Evolutionary conservation across 2,888 invertebrate species (phyloP), one percentile per base, ranked within the genome.

Genomic region (Colostygia pectinataria): DNA sequence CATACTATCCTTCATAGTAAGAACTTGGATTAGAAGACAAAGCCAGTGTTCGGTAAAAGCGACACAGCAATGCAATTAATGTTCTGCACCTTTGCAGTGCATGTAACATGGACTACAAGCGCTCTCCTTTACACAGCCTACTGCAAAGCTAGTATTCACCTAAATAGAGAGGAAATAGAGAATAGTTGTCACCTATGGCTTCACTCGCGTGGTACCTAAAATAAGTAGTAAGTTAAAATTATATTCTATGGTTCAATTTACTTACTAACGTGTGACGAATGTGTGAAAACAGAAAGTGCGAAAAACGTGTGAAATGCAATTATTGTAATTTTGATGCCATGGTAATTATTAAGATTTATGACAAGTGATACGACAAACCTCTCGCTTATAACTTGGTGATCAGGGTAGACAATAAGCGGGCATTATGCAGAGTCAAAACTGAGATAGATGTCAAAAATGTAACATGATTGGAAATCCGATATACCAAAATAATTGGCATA

Each of bases 401-500:
- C 1, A 20, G 2, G 2, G 5, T 20, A 20, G 5, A 20, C n/a
- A 25, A n/a, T n/a, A 25, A 25, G n/a, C 24, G 5, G 5, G 5
- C 20, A 2, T 25, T 1, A 38, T 38, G 10, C 38, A 25, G 7
- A 33, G 32, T 41, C 32, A 24, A 25, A 33, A 27, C 10, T 9
- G 24, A 33, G 33, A 33, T 10, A 10, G 20, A 9, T 18, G 9
- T 33, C 33, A 20, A 20, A 32, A 33, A 33, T 41, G 13, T 31
- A 25, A 41, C 38, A 46, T 39, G 27, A 33, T 28, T 12, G 31
- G 9, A 7, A 10, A 36, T 8, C 9, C 9, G 9, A 8, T 31
- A 25, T 36, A 39, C 28, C 29, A 25, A 25, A 39, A 49, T 77
- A 80, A 80, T 77, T 77, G 74, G 68, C 65, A 65, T 54, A 61